Base-by-base conservation (phyloP, 1,140 invertebrate species). In the Oppia nitens region DNA sequence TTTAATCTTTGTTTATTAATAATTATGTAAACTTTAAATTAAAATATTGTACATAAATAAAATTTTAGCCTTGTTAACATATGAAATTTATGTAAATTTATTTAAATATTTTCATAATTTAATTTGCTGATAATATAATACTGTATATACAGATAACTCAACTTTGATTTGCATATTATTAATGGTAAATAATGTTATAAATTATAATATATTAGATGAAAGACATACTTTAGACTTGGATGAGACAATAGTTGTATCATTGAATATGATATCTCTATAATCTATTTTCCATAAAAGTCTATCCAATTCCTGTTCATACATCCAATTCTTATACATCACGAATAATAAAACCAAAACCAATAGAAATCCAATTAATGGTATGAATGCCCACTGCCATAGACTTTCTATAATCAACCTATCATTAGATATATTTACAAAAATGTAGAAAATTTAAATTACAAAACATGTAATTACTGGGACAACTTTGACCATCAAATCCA, bases 301-400 rank as follows among this genome's bases (percentile, higher is more conserved):
- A 65, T 93, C 90, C 59, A 98, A 88, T 72, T 98, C 93, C 69
- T 95, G 86, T 71, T 98, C 94, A 65, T 96, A 96, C 72, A 91
- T 93, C 89, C 92, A 96, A 69, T 94, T 93, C 52, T 93, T 81
- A 71, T 92, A 93, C 64, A 86, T 83, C 66, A 87, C 79, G 1
- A 83, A 85, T 47, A 89, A 78, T 4, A 79, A 75, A 0, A 83
- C 80, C 62, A 86, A 83, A 62, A 92, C 83, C 4, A 92, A 72
- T 1, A 87, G 68, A 17, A 85, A 78, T 0, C 80, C 85, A 72
- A 4, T 83, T 76, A 0, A 78, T 82, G 1, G 85, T 83, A 0
- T 82, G 79, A 6, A 88, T 81, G 57, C 73, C 69, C 12, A 62
- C 59, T 1, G 65, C 68, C 50, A 70, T 67, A 2, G 67, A 69